phyloP scores from a whole-genome alignment of 1,140 invertebrate species.

The Aradophagus sp. region DNA sequence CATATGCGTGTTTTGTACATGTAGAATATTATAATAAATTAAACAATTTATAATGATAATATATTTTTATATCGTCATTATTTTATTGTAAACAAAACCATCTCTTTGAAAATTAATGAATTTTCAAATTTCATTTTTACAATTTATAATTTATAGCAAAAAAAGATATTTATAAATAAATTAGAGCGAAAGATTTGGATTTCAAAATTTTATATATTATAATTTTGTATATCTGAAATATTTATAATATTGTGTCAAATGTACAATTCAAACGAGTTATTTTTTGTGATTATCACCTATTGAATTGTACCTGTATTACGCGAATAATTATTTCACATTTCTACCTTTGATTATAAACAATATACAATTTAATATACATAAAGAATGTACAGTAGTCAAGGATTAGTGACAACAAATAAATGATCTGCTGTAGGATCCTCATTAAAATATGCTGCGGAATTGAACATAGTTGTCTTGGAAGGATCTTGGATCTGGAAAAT shows the following conservation, averaged over 20 bases:
- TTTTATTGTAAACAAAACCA: no score
- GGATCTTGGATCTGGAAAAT: constrained; percentile 53
- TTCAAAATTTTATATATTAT: constrained; percentile 47
- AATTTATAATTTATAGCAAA: no score
- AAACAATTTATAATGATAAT: no score
- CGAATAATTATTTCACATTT: constrained; percentile 38
- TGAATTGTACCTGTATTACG: constrained; percentile 50
- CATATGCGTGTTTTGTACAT: no score
- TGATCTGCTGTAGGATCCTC: constrained; percentile 72
- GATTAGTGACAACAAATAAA: constrained; percentile 72
- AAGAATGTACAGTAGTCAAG: constrained; percentile 72
- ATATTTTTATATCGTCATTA: no score
- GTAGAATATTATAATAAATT: no score
- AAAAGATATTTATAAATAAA: no score
- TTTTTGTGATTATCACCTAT: constrained; percentile 27
- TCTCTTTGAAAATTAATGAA: no score
- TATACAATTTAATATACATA: constrained; percentile 71
- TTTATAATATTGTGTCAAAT: constrained; percentile 67
- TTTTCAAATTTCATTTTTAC: no score
- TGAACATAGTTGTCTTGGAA: constrained; percentile 68
- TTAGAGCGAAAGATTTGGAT: constrained; percentile 23
- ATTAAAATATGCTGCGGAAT: constrained; percentile 71
- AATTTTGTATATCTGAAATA: constrained; percentile 54
- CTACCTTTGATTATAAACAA: constrained; percentile 55
- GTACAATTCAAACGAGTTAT: constrained; percentile 67